These are phyloP conservation scores for Rhagophthalmus giganteus DNA, from an alignment of 2,888 invertebrate genomes.

Conservation along the genomic window DNA sequence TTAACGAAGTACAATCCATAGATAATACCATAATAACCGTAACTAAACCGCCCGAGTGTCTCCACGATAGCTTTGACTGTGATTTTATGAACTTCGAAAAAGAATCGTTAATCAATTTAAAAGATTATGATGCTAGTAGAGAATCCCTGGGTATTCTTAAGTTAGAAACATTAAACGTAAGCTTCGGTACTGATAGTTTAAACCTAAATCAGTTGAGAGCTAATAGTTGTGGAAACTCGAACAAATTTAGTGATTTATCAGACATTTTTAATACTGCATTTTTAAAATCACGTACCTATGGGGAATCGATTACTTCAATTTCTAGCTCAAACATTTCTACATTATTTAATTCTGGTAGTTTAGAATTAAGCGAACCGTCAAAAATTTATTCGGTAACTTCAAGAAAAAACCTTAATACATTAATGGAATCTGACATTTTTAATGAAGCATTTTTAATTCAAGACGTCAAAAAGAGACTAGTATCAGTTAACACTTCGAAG, in stretches of 20 bases:
- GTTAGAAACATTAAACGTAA: slow-evolving; percentile 23
- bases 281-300: neutral
- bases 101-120: slow-evolving; percentile 4
- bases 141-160: slow-evolving; percentile 33
- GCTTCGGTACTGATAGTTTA: slow-evolving; percentile 1
- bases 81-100: slow-evolving; percentile 1
- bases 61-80: neutral
- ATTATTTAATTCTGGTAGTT: slow-evolving; percentile 9
- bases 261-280: slow-evolving; percentile 13
- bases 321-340: neutral
- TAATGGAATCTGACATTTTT: too few species aligned
- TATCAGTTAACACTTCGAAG: neutral
- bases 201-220: neutral
- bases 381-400: slow-evolving; percentile 6
- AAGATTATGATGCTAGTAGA: slow-evolving; percentile 13
- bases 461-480: neutral
- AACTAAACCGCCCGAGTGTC: too few species aligned
- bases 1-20: neutral
- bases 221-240: neutral
- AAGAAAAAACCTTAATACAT: too few species aligned
- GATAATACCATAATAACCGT: too few species aligned
- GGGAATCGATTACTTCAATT: neutral
- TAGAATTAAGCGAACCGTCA: slow-evolving; percentile 9
- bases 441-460: slow-evolving; percentile 4
- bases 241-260: neutral